Evolutionary conservation across 53 echinoderm and acorn worm species (phyloP).

Genomic region (Patiria pectinifera): DNA sequence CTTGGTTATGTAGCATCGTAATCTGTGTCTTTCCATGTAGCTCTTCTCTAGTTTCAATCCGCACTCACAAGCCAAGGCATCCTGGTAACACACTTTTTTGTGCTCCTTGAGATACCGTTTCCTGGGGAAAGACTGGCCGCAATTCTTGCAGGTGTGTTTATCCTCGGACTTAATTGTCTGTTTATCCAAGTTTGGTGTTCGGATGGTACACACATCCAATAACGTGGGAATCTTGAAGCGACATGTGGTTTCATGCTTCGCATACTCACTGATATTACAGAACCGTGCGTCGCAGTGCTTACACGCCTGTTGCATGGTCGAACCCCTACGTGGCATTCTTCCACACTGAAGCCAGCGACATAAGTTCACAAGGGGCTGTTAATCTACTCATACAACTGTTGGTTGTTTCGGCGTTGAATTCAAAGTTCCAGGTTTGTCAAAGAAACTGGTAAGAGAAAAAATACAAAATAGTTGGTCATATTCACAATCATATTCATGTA

Average conservation of each 20-base stretch:
- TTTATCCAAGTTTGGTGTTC: neutral
- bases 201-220: neutral
- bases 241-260: neutral
- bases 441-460: too few relatives aligned
- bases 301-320: neutral
- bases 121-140: neutral
- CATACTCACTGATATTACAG: neutral
- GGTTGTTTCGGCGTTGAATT: too few relatives aligned
- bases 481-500: too few relatives aligned
- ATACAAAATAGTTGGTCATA: too few relatives aligned
- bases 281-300: neutral
- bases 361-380: too few relatives aligned
- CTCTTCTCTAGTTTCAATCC: neutral
- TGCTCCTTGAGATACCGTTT: neutral
- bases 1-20: neutral
- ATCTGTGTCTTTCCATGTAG: neutral
- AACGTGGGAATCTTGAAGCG: neutral
- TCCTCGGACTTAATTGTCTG: neutral
- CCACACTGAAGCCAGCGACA: neutral
- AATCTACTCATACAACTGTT: too few relatives aligned
- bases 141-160: neutral
- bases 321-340: neutral
- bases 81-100: neutral
- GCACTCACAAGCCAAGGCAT: neutral
- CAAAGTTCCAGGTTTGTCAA: too few relatives aligned